Evolutionary conservation across 2,888 invertebrate species (phyloP).

Genomic region (Drosophila peninsularis): DNA sequence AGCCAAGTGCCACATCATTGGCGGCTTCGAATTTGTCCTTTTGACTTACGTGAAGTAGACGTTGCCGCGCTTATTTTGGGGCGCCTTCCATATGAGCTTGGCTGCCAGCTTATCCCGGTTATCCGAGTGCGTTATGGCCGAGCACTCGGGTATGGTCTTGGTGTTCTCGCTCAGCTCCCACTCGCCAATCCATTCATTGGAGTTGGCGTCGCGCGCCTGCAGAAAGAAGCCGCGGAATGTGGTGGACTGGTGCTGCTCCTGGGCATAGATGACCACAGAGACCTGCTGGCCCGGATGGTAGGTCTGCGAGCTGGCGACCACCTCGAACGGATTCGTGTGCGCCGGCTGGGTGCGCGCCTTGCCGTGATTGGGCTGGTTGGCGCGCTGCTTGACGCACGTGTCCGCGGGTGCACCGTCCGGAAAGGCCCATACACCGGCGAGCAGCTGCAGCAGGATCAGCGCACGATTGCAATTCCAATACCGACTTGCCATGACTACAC

Average conservation of each 20-base stretch:
- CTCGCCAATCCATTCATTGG: conserved; percentile 90
- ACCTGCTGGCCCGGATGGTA: conserved; percentile 90
- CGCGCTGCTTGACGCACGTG: conserved; percentile 90
- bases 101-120: conserved; percentile 90
- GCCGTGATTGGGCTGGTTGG: conserved; percentile 91
- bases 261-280: conserved; percentile 84
- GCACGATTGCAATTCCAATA: conserved; percentile 27
- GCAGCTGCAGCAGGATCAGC: conserved; percentile 80
- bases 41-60: conserved; percentile 93
- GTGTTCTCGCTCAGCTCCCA: conserved; percentile 91
- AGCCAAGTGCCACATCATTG: conserved; percentile 2
- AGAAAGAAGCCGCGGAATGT: conserved; percentile 93
- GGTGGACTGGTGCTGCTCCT: conserved; percentile 60
- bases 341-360: conserved; percentile 89
- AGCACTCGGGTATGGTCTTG: conserved; percentile 91
- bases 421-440: conserved; percentile 85
- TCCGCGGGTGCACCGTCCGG: conserved; percentile 94
- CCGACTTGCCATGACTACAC: conserved; percentile 38
- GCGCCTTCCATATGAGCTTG: conserved; percentile 91
- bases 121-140: conserved; percentile 92
- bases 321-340: conserved; percentile 88
- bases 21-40: background rate
- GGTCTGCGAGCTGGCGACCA: conserved; percentile 87
- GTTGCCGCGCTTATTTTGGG: conserved; percentile 87
- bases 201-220: conserved; percentile 90